These are phyloP conservation scores for Hydraecia micacea DNA, from an alignment of 2,888 invertebrate genomes.

Conservation along the genomic window DNA sequence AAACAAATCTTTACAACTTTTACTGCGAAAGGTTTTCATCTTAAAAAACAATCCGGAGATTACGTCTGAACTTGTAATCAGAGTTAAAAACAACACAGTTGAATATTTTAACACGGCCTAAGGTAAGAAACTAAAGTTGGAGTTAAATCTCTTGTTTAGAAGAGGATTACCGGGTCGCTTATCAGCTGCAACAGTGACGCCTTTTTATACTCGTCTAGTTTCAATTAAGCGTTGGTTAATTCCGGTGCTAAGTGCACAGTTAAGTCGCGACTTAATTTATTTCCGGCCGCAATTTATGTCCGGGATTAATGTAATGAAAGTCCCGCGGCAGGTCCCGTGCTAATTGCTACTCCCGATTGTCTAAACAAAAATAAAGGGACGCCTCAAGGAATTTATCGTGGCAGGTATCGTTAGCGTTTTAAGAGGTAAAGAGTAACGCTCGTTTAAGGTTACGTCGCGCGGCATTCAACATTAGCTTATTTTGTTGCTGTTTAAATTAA, in stretches of 20 bases:
- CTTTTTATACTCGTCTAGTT: slow-evolving; percentile 85
- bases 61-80: slow-evolving; percentile 83
- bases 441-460: slow-evolving; percentile 50
- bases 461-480: neutral
- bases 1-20: slow-evolving; percentile 71
- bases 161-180: slow-evolving; percentile 80
- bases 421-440: slow-evolving; percentile 53
- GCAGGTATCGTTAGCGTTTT: slow-evolving; percentile 61
- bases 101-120: slow-evolving; percentile 75
- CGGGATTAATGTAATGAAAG: slow-evolving; percentile 86
- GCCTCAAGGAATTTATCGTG: slow-evolving; percentile 66
- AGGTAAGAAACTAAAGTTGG: slow-evolving; percentile 74
- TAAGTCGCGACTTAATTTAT: slow-evolving; percentile 87
- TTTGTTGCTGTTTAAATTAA: slow-evolving; percentile 6
- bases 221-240: slow-evolving; percentile 88
- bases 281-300: slow-evolving; percentile 85
- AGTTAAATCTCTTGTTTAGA: slow-evolving; percentile 85
- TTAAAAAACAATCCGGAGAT: slow-evolving; percentile 78
- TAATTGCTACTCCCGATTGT: slow-evolving; percentile 85
- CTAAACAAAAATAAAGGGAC: slow-evolving; percentile 81
- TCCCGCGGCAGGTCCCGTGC: slow-evolving; percentile 77
- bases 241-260: slow-evolving; percentile 85
- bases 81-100: slow-evolving; percentile 77
- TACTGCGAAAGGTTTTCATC: slow-evolving; percentile 76
- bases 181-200: slow-evolving; percentile 77